Base-by-base conservation (phyloP, 2,113 vertebrate species). In the Spea multiplicata region DNA sequence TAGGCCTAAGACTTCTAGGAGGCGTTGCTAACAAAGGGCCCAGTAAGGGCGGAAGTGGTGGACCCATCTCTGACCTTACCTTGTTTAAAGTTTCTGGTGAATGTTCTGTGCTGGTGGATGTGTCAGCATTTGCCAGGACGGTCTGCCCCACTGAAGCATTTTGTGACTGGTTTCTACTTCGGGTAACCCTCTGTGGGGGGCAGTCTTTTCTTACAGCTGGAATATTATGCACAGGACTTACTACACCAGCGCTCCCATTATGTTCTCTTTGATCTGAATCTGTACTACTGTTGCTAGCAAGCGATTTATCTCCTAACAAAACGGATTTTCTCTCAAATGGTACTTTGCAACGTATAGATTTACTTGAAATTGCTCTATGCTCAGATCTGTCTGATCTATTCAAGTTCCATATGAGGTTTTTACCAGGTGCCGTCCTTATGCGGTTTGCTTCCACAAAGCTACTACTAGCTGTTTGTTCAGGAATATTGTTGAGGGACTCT, bases 11-110 rank as follows among this genome's bases (percentile, higher is more conserved):
- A 6, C 65, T 75, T 87, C 93, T 93, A 0, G 95, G 94, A n/a
- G 96, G 95, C 0, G 95, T 80, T 74, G 71, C 13, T 6, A 87
- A 81, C 77, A 99, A 80, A 49, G 97, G 97, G 8, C 88, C 88
- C 0, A 99, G 87, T 49, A 96, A 81, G 2, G 94, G 93, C 3
- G 95, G 97, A 57, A 98, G 86, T 0, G 97, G 96, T 3, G 93
- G 92, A 5, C 97, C 97, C 90, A 99, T 93, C 84, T 96, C 94
- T 73, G 87, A 86, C 53, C 90, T 90, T 16, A 97, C 93, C 74
- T 88, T 87, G 65, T 85, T 88, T 49, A 98, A 86, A 0, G 80
- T 88, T 68, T 94, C 91, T 0, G 88, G 66, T 3, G 83, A 86
- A 66, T 80, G 77, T n/a, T 87, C 86, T 16, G 74, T 61, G 48